Percentiles rank a stretch among this genome's conserved stretches.
Evolutionary conservation across 2,113 vertebrate species (phyloP).

Genomic region (Tragelaphus imberbis): DNA sequence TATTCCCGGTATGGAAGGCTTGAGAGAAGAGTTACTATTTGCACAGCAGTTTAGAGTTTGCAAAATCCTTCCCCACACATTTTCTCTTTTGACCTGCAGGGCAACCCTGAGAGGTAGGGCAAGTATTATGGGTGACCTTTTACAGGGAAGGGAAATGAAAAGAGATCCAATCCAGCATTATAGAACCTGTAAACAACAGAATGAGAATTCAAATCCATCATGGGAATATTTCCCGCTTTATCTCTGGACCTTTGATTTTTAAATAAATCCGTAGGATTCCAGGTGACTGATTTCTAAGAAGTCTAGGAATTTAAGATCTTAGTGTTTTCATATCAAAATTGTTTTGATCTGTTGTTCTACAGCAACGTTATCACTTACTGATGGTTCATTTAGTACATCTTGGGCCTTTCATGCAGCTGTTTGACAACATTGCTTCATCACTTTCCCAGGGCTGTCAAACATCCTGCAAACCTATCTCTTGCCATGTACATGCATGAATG

Average conservation of each 20-base stretch:
- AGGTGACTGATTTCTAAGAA: background rate
- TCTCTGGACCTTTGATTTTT: background rate
- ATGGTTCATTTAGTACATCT: conserved; percentile 58
- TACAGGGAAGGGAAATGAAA: background rate
- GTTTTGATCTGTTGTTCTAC: conserved; percentile 68
- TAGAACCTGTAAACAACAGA: background rate
- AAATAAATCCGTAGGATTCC: background rate
- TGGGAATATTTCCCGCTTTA: background rate
- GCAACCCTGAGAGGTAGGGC: background rate
- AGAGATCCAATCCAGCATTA: background rate
- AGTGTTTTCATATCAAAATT: background rate
- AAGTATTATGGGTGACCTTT: background rate
- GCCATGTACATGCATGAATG: conserved; percentile 70
- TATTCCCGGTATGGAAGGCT: background rate
- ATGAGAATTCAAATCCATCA: background rate
- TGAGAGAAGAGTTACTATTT: background rate
- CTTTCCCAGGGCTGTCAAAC: conserved; percentile 76
- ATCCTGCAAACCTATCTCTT: conserved; percentile 65
- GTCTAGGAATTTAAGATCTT: background rate
- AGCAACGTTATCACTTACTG: conserved; percentile 63
- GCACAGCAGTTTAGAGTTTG: background rate
- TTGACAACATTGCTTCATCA: conserved; percentile 71
- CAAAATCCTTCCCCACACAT: background rate
- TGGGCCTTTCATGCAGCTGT: conserved; percentile 62
- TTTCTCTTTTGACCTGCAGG: background rate